Percentiles rank a stretch among this genome's conserved stretches.
Conservation (phyloP, 2,113 vertebrate species). For the Smithornis capensis region DNA sequence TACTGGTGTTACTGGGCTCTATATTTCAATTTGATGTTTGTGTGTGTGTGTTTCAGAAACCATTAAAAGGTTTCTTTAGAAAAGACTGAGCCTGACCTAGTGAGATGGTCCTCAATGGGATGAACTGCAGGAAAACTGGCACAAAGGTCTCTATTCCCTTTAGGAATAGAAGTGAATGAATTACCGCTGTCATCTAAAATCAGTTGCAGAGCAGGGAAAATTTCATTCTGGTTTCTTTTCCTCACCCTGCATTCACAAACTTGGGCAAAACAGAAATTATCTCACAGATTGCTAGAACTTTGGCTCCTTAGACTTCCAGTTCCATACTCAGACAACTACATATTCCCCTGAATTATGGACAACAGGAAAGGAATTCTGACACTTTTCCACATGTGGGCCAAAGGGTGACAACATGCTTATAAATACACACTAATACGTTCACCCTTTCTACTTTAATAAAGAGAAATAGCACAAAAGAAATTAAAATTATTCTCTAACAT, state of each 20-base stretch:
- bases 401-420: not conserved
- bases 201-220: not conserved
- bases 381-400: not conserved
- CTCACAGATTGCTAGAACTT: not conserved
- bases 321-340: not conserved
- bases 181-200: not conserved
- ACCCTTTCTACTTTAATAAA: not conserved
- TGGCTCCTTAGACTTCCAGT: not conserved
- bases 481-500: not conserved
- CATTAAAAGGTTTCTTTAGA: not conserved
- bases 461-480: not conserved
- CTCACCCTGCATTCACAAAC: not conserved
- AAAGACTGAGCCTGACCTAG: not conserved
- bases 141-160: not conserved
- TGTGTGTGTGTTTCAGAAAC: not conserved
- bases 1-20: not conserved
- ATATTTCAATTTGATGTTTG: not conserved
- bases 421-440: not conserved
- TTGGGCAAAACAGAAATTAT: not conserved
- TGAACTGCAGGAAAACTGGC: not conserved
- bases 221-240: not conserved
- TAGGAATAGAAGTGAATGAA: not conserved
- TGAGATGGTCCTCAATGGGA: not conserved
- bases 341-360: not conserved
- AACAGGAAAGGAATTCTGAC: not conserved